Evolutionary conservation across 30 jellyfish, hydroid and myxozoan genomes (phyloP).

Genomic region (Hydractinia symbiolongicarpus): DNA sequence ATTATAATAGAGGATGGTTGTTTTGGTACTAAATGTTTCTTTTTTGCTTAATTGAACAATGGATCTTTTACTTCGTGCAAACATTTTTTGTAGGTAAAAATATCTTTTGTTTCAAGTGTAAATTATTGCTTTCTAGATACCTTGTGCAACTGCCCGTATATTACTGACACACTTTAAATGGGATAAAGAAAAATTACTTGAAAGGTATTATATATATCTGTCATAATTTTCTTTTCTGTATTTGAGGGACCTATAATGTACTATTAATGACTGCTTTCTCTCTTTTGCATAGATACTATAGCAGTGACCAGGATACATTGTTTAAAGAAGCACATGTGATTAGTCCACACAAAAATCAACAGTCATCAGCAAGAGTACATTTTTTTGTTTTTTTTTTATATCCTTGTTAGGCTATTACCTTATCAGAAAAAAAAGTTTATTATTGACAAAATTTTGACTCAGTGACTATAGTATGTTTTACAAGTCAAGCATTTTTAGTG

Average conservation of each 20-base stretch:
- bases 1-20: too few relatives aligned
- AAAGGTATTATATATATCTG: slow-evolving; percentile 41
- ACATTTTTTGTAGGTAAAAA: too few relatives aligned
- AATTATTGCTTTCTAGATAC: slow-evolving; percentile 36
- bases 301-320: slow-evolving; percentile 92
- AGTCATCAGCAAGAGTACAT: slow-evolving; percentile 10
- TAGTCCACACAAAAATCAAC: slow-evolving; percentile 62
- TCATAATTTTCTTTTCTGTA: neutral
- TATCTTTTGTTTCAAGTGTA: too few relatives aligned
- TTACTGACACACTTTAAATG: slow-evolving; percentile 87
- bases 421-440: too few relatives aligned
- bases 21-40: too few relatives aligned
- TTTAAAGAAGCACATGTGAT: slow-evolving; percentile 98
- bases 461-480: too few relatives aligned
- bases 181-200: slow-evolving; percentile 96
- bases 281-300: slow-evolving; percentile 65
- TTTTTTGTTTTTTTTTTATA: neutral
- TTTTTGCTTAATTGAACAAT: too few relatives aligned
- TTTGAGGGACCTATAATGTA: neutral
- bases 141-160: slow-evolving; percentile 88
- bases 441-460: too few relatives aligned
- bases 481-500: too few relatives aligned
- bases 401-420: too few relatives aligned
- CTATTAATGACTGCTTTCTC: neutral
- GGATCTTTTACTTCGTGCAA: too few relatives aligned